A percentile compares a stretch with the other conserved stretches of the same genome.
These are phyloP conservation scores for Protophormia terraenovae DNA, from an alignment of 2,888 invertebrate genomes.

Conservation along the genomic window DNA sequence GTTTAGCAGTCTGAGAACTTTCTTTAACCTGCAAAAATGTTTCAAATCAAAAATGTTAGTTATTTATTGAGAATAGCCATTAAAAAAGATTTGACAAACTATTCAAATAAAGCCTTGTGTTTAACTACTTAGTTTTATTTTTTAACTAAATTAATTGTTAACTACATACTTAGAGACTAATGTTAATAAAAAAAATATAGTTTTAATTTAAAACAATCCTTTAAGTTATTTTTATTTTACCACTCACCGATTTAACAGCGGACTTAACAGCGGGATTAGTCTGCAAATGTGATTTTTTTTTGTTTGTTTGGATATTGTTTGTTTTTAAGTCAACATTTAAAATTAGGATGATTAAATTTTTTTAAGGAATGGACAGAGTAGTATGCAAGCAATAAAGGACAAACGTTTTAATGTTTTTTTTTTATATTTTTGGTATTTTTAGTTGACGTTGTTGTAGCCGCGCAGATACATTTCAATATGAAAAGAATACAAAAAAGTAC, in stretches of 20 bases:
- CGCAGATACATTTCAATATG: constrained; percentile 58
- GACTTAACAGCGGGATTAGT: constrained; percentile 96
- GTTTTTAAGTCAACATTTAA: constrained; percentile 52
- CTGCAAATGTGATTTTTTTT: constrained; percentile 82
- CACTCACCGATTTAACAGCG: constrained; percentile 96
- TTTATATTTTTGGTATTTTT: constrained; percentile 22
- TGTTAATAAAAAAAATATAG: constrained; percentile 26
- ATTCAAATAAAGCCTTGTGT: constrained; percentile 3
- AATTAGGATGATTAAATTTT: constrained; percentile 49
- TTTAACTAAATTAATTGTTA: constrained; percentile 24
- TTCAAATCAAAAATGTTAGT: not conserved
- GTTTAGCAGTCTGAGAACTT: constrained; percentile 88
- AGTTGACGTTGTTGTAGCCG: constrained; percentile 59
- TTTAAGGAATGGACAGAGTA: constrained; percentile 48
- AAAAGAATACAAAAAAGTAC: constrained; percentile 66
- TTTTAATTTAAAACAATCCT: constrained; percentile 19
- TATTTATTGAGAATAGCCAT: not conserved
- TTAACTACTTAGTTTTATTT: constrained; percentile 20
- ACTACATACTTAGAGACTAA: constrained; percentile 46
- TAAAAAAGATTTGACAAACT: not conserved
- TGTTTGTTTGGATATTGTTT: constrained; percentile 46
- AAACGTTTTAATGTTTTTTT: constrained; percentile 49
- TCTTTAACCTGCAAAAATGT: constrained; percentile 84
- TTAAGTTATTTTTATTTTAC: constrained; percentile 61
- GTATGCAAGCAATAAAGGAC: constrained; percentile 65